A percentile compares a stretch with the other conserved stretches of the same genome.
Evolutionary conservation across 2,113 vertebrate genomes (phyloP).

Genomic region (Engystomops pustulosus): DNA sequence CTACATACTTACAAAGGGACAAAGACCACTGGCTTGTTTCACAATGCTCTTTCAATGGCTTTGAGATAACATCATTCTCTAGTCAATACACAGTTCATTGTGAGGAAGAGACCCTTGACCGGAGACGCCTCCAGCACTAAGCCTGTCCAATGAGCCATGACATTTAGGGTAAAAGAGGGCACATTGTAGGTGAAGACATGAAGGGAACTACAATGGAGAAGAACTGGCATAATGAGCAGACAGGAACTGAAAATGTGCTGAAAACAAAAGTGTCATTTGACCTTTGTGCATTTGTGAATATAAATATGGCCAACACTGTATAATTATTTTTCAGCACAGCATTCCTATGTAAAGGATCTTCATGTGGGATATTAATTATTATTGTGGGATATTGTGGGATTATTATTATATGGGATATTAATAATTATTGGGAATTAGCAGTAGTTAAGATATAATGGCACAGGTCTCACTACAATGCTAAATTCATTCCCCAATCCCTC

Average conservation of each 20-base stretch:
- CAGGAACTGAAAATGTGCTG: conserved; percentile 38
- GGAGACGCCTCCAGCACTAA: conserved; percentile 34
- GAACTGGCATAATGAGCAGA: conserved; percentile 30
- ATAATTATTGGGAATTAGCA: no score
- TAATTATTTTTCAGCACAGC: no score
- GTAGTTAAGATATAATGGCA: no score
- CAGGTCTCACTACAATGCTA: no score
- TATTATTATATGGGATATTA: no score
- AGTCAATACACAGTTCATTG: conserved; percentile 45
- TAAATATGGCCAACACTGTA: no score
- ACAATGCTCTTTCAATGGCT: conserved; percentile 37
- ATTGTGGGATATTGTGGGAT: no score
- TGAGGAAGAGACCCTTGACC: conserved; percentile 28
- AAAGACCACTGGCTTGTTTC: conserved; percentile 43
- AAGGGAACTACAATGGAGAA: conserved; percentile 24
- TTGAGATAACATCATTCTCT: conserved; percentile 23
- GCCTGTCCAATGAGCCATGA: conserved; percentile 44
- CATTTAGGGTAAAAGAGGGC: conserved; percentile 27
- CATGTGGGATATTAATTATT: no score
- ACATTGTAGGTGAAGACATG: conserved; percentile 4
- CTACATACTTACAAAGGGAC: conserved; percentile 29
- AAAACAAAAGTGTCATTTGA: conserved; percentile 23
- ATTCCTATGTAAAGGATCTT: no score
- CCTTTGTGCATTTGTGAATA: no score
- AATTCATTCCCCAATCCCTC: no score